Evolutionary conservation across 2,113 vertebrate genomes (phyloP).

Genomic region (Pyxicephalus adspersus): DNA sequence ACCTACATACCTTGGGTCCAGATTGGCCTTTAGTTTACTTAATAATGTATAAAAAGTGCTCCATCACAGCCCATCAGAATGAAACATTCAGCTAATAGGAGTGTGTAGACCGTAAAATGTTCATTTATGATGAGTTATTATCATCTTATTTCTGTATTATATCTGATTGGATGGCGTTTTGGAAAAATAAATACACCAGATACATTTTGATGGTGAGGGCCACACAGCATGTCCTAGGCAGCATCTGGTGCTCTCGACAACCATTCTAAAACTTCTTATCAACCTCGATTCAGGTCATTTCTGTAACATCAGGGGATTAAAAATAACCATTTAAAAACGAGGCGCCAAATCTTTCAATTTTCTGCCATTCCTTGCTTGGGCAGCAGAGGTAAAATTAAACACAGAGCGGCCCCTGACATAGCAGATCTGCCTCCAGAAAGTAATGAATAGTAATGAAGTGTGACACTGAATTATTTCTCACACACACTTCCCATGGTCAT

Average conservation of each 20-base stretch:
- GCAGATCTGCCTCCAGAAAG: constrained; percentile 16
- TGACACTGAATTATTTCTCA: constrained; percentile 43
- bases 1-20: too few species aligned
- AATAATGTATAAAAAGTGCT: too few species aligned
- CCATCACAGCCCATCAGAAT: too few species aligned
- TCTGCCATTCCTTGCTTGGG: not conserved
- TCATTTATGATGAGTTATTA: too few species aligned
- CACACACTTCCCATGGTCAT: not conserved
- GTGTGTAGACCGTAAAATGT: too few species aligned
- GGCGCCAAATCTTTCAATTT: constrained; percentile 17
- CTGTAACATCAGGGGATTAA: constrained; percentile 17
- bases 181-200: too few species aligned
- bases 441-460: constrained; percentile 51
- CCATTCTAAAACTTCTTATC: constrained; percentile 36
- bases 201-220: not conserved
- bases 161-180: too few species aligned
- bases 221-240: not conserved
- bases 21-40: too few species aligned
- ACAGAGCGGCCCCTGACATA: constrained; percentile 11
- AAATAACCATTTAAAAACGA: constrained; percentile 5
- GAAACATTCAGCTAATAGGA: too few species aligned
- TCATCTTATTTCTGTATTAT: too few species aligned
- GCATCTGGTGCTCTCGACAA: not conserved
- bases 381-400: constrained; percentile 57
- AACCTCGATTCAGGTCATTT: constrained; percentile 20